phyloP scores from a whole-genome alignment of 2,888 invertebrate species.

The Trissolcus japonicus region DNA sequence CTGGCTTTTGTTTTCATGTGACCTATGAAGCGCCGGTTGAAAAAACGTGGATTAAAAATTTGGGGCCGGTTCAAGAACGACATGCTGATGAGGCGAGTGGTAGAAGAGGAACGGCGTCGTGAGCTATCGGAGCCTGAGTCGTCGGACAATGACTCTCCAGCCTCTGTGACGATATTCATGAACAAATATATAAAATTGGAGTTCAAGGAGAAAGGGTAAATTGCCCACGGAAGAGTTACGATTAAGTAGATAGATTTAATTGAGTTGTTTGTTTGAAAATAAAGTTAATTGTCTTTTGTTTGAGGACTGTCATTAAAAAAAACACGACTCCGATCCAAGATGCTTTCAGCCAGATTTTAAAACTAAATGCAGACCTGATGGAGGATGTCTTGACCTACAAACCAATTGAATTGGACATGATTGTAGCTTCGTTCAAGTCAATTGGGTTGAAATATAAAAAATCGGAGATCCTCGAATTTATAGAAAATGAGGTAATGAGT shows the following conservation, averaged over 20 bases:
- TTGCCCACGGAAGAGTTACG: not conserved
- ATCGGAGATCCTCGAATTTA: constrained; percentile 76
- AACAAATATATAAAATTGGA: not conserved
- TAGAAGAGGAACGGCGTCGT: no score
- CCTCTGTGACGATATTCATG: not conserved
- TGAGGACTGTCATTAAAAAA: no score
- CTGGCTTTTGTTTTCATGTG: no score
- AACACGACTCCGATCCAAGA: not conserved
- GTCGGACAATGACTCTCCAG: no score
- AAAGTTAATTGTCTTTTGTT: no score
- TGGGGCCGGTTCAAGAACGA: no score
- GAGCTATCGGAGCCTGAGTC: no score
- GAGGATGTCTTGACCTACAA: constrained; percentile 73
- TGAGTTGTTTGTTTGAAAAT: no score
- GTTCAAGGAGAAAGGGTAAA: not conserved
- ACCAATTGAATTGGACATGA: constrained; percentile 76
- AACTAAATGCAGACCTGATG: not conserved
- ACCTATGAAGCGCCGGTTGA: no score
- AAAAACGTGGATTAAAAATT: no score
- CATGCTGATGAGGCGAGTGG: no score
- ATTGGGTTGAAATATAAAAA: constrained; percentile 76
- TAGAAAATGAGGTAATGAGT: constrained; percentile 77
- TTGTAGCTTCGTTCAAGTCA: constrained; percentile 74
- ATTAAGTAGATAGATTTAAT: not conserved
- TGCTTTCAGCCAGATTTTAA: not conserved